phyloP scores from a whole-genome alignment of 2,888 invertebrate species.

The Acanthosepion lycidas region DNA sequence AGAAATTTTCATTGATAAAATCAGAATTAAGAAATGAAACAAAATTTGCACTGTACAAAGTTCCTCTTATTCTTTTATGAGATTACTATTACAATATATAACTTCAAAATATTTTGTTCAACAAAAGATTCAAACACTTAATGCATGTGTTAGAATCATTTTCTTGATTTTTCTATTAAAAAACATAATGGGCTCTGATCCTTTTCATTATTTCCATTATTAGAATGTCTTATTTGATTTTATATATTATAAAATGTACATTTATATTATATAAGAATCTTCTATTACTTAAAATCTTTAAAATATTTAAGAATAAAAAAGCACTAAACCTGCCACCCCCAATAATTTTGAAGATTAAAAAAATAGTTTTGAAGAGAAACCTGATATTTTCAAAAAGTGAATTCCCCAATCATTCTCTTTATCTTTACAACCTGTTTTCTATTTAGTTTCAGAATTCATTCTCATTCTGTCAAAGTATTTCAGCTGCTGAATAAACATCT shows the following conservation, averaged over 20 bases:
- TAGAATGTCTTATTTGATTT: not conserved
- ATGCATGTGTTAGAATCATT: too few relatives aligned
- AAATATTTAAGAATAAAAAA: not conserved
- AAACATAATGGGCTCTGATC: too few relatives aligned
- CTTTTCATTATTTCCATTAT: too few relatives aligned
- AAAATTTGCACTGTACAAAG: not conserved
- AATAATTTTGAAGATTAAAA: not conserved
- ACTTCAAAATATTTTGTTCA: too few relatives aligned
- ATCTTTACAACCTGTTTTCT: not conserved
- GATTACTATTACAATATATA: not conserved
- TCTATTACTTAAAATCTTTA: not conserved
- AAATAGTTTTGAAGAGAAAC: not conserved
- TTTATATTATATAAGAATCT: not conserved
- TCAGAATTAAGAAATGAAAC: constrained; percentile 12
- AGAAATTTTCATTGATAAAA: not conserved
- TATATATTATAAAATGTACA: not conserved
- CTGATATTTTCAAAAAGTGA: not conserved
- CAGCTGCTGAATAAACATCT: not conserved
- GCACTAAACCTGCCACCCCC: not conserved
- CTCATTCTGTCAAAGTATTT: not conserved
- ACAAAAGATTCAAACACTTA: too few relatives aligned
- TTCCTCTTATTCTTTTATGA: not conserved
- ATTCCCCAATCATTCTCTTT: not conserved
- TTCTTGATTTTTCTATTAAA: too few relatives aligned
- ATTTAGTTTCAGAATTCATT: not conserved